Evolutionary conservation across 2,113 vertebrate species (phyloP).

Genomic region (Halichoerus grypus): DNA sequence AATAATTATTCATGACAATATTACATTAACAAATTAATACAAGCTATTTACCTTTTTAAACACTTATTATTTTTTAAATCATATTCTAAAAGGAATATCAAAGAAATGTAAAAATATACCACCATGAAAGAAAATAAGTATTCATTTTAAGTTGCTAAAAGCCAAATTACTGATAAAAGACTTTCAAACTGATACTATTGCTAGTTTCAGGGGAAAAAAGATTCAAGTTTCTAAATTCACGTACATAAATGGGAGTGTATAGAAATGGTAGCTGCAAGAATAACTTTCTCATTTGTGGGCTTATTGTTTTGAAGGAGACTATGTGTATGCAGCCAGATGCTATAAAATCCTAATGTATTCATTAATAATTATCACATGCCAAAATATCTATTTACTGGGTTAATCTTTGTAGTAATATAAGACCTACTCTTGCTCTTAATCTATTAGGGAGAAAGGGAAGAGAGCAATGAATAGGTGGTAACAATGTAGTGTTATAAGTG

Average conservation of each 20-base stretch:
- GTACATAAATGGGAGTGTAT: neutral
- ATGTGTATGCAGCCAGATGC: neutral
- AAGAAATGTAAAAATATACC: slow-evolving; percentile 44
- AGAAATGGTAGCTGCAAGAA: neutral
- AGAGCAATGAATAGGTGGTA: neutral
- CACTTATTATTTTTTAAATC: neutral
- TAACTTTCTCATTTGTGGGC: neutral
- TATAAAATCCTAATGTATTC: neutral
- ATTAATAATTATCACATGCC: neutral
- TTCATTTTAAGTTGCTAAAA: slow-evolving; percentile 39
- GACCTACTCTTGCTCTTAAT: neutral
- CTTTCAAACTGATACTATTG: neutral
- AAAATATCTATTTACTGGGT: neutral
- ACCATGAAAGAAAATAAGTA: slow-evolving; percentile 8
- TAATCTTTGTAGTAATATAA: neutral
- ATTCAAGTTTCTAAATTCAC: neutral
- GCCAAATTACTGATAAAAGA: slow-evolving; percentile 41
- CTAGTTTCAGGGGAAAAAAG: neutral
- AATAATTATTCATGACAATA: slow-evolving; percentile 9
- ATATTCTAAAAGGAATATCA: slow-evolving; percentile 15
- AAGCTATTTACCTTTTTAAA: slow-evolving; percentile 28
- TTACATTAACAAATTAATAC: slow-evolving; percentile 34
- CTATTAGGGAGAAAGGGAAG: neutral
- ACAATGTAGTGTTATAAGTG: too few species aligned
- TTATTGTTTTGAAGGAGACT: neutral